Base-by-base conservation (phyloP, 2,113 vertebrate genomes). In the Mormyrus lacerda region DNA sequence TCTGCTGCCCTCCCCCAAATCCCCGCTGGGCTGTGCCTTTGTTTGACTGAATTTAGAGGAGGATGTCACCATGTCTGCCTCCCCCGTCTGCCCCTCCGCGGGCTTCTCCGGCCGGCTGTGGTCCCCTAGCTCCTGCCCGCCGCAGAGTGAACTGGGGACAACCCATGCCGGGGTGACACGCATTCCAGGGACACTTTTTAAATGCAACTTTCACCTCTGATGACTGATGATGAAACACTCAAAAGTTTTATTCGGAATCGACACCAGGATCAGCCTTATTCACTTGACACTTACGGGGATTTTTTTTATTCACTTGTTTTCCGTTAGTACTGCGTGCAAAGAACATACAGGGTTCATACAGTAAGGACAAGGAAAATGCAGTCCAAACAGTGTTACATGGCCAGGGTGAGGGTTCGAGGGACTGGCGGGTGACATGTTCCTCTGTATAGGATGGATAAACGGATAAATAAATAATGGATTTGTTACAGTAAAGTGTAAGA, bases 31-130 rank as follows among this genome's bases (percentile, higher is more conserved):
- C 91, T 92, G 88, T 92, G 93, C 94, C 93, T 95, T 94, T 92
- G 93, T 92, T 94, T 95, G 93, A 95, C 94, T 94, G 94, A 94
- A 95, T 95, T 95, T 94, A 92, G 76, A 84, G 24, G 76, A 73
- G 92, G 93, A 94, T 93, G 92, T 53, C 88, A 76, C 88, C 65
- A 15, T 42, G 27, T 15, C 61, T 69, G 50, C 39, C 42, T 3
- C n/a, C 9, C 39, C 19, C n/a, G 90, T 89, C 90, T 93, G n/a
- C n/a, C n/a, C 5, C 88, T 55, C 88, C 79, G 88, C 76, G 21
- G 21, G 73, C 61, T 87, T 83, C 50, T 76, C 44, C 1, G 17
- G 79, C 42, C 76, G 92, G 92, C 93, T 93, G 92, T 94, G 92
- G 93, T 89, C 3, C 27, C 3, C 85, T 31, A 91, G 91, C 73